phyloP scores from a whole-genome alignment of 2,113 vertebrate genomes.

The Microtus richardsoni region DNA sequence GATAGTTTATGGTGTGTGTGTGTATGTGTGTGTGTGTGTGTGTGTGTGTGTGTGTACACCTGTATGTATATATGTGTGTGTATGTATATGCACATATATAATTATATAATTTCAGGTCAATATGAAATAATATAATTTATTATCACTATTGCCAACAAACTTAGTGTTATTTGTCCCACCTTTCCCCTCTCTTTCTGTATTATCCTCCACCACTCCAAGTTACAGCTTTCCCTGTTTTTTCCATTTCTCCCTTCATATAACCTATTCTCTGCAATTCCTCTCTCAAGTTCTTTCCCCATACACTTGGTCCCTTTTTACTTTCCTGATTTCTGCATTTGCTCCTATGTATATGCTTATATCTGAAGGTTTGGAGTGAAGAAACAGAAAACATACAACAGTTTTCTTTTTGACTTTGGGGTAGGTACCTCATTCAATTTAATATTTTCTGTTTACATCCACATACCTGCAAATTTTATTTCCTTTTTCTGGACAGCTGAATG shows the following conservation, averaged over 20 bases:
- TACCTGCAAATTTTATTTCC: background rate
- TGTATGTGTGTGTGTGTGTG: background rate
- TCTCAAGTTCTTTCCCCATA: background rate
- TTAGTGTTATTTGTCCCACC: background rate
- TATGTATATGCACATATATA: background rate
- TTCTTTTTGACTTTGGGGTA: background rate
- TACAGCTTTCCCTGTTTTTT: background rate
- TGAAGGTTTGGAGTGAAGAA: background rate
- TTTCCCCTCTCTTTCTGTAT: background rate
- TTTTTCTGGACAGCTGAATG: background rate
- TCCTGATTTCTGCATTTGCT: background rate
- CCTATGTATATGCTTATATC: background rate
- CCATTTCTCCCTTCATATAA: background rate
- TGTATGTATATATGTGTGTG: background rate
- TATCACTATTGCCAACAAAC: background rate
- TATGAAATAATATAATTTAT: background rate
- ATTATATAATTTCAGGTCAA: background rate
- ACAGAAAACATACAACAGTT: background rate
- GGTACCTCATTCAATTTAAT: background rate
- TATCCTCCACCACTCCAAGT: background rate
- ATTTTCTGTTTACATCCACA: background rate
- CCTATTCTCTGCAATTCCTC: background rate
- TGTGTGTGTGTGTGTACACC: background rate
- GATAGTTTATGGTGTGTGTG: background rate
- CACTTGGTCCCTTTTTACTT: background rate